Evolutionary conservation across 2,888 invertebrate genomes (phyloP).

Genomic region (Chrysolina haemoptera): DNA sequence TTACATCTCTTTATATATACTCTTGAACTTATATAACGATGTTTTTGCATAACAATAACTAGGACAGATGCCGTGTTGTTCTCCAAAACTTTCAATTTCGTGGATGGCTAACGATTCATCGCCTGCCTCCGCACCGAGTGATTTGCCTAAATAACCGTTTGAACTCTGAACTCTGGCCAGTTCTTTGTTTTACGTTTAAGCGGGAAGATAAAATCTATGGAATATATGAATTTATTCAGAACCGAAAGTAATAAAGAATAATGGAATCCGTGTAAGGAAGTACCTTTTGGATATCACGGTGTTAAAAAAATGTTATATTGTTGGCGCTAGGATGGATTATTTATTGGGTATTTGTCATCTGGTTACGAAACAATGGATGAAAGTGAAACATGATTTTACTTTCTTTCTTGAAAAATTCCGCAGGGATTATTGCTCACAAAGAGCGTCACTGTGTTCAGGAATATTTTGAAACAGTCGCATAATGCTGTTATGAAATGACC

Average conservation of each 20-base stretch:
- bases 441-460: not conserved
- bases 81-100: slow-evolving; percentile 16
- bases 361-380: slow-evolving; percentile 33
- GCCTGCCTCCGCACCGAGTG: not conserved
- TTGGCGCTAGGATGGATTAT: slow-evolving; percentile 13
- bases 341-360: slow-evolving; percentile 27
- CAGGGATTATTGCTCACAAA: slow-evolving; percentile 10
- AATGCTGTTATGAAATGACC: slow-evolving; percentile 10
- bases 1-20: not conserved
- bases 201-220: slow-evolving; percentile 27
- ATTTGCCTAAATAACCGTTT: slow-evolving; percentile 20
- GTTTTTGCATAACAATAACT: slow-evolving; percentile 3
- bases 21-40: not conserved
- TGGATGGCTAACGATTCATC: slow-evolving; percentile 1
- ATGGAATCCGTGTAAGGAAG: slow-evolving; percentile 19
- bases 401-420: slow-evolving; percentile 30
- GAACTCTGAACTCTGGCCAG: not conserved
- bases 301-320: not conserved
- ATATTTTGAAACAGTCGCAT: slow-evolving; percentile 4
- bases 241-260: slow-evolving; percentile 26
- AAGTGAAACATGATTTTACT: slow-evolving; percentile 34
- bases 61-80: not conserved
- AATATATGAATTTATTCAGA: slow-evolving; percentile 31
- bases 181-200: slow-evolving; percentile 21
- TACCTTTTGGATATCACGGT: slow-evolving; percentile 2